A percentile compares a stretch with the other conserved stretches of the same genome.
Conservation (phyloP, 2,888 invertebrate species). For the Lysandra coridon region DNA sequence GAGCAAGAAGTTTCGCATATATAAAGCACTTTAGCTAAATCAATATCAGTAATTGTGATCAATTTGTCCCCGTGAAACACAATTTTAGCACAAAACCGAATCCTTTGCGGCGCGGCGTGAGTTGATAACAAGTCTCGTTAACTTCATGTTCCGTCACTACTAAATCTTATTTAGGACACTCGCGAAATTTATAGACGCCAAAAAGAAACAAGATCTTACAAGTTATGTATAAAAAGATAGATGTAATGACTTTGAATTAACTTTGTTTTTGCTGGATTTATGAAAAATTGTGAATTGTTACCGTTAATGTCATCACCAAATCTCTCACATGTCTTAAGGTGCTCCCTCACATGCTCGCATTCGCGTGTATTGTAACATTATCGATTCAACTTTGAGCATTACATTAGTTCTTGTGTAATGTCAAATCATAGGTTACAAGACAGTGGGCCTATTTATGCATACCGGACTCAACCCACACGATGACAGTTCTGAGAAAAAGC, state of each 20-base stretch:
- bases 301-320: not conserved
- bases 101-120: not conserved
- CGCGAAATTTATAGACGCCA: not conserved
- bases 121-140: conserved; percentile 19
- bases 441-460: no score
- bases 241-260: not conserved
- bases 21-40: conserved; percentile 1
- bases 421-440: no score
- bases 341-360: no score
- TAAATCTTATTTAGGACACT: not conserved
- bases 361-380: no score
- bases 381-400: no score
- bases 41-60: not conserved
- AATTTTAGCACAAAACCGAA: not conserved
- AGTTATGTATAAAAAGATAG: not conserved
- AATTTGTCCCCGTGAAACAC: conserved; percentile 12
- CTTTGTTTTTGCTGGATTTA: not conserved
- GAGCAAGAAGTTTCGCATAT: not conserved
- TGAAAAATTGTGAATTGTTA: not conserved
- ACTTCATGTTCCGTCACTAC: not conserved
- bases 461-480: no score
- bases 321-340: no score
- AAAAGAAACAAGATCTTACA: not conserved
- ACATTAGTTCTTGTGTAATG: no score
- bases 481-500: no score